Conservation (phyloP, 2,888 invertebrate genomes). For the Scaptomyza flava region DNA sequence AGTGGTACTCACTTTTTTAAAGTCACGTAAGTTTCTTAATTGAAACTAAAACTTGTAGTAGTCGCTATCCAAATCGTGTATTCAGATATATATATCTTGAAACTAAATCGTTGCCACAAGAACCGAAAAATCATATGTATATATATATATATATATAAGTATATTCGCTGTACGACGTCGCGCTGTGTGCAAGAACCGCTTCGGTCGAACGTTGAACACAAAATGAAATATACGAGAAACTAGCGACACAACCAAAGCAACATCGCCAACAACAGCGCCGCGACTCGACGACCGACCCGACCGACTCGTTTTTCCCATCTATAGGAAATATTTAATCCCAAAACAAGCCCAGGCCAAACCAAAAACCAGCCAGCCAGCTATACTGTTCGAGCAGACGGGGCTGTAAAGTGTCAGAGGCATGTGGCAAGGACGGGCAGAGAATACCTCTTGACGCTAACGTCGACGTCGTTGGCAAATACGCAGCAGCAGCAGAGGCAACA, state of each 20-base stretch:
- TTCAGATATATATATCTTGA: conserved; percentile 16
- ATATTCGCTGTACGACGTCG: conserved; percentile 11
- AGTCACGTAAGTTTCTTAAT: conserved; percentile 8
- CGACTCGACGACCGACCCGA: conserved; percentile 76
- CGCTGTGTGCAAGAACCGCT: conserved; percentile 63
- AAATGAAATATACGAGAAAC: conserved; percentile 76
- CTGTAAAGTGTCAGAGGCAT: conserved; percentile 15
- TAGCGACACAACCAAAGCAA: conserved; percentile 57
- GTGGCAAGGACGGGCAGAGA: conserved; percentile 63
- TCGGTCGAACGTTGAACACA: conserved; percentile 73
- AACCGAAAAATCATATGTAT: conserved; percentile 6
- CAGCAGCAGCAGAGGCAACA: conserved; percentile 34
- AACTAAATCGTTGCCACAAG: conserved; percentile 1
- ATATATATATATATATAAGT: not conserved
- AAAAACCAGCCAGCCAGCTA: conserved; percentile 39
- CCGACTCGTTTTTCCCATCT: conserved; percentile 81
- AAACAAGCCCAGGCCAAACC: conserved; percentile 75
- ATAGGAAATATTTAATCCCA: conserved; percentile 81
- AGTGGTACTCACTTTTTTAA: conserved; percentile 63
- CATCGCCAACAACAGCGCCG: conserved; percentile 32
- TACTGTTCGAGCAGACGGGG: conserved; percentile 5
- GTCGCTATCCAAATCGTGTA: not conserved
- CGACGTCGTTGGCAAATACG: conserved; percentile 52
- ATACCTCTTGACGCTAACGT: conserved; percentile 53
- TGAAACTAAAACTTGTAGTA: conserved; percentile 18